Percentiles rank a stretch among this genome's conserved stretches.
phyloP scores from a whole-genome alignment of 2,888 invertebrate genomes.

The Mantis religiosa region DNA sequence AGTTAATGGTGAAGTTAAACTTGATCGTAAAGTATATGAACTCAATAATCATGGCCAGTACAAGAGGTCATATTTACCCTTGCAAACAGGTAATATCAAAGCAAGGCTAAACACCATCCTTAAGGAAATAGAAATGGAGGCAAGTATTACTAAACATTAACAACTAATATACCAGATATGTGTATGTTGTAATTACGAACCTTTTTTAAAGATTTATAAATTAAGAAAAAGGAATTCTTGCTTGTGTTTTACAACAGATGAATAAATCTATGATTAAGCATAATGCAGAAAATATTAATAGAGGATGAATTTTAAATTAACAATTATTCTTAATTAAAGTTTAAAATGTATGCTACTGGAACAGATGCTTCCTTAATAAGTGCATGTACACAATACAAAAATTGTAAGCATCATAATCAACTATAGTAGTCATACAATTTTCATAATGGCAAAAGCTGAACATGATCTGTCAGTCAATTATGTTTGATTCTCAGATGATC shows the following conservation, averaged over 20 bases:
- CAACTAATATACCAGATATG: too few relatives aligned
- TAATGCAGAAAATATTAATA: not conserved
- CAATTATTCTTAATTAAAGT: not conserved
- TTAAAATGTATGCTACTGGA: too few relatives aligned
- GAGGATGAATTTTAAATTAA: not conserved
- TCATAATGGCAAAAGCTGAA: too few relatives aligned
- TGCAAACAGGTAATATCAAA: slow-evolving; percentile 52
- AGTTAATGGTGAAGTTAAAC: slow-evolving; percentile 23
- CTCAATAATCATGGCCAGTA: slow-evolving; percentile 51
- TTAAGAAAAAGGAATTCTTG: not conserved
- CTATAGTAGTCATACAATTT: too few relatives aligned
- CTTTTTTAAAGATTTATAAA: not conserved
- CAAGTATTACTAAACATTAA: slow-evolving; percentile 37
- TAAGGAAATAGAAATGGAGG: slow-evolving; percentile 64
- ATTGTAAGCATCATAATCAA: too few relatives aligned
- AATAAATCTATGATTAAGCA: too few relatives aligned
- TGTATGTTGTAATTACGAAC: too few relatives aligned
- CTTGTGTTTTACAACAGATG: not conserved
- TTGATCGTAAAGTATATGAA: slow-evolving; percentile 39
- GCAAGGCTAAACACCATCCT: slow-evolving; percentile 52
- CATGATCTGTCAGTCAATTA: too few relatives aligned
- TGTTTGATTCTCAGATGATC: too few relatives aligned
- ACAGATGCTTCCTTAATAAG: too few relatives aligned
- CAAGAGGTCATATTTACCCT: slow-evolving; percentile 53
- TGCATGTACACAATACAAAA: too few relatives aligned